phyloP scores from a whole-genome alignment of 2,113 vertebrate species.

The Paramormyrops kingsleyae region DNA sequence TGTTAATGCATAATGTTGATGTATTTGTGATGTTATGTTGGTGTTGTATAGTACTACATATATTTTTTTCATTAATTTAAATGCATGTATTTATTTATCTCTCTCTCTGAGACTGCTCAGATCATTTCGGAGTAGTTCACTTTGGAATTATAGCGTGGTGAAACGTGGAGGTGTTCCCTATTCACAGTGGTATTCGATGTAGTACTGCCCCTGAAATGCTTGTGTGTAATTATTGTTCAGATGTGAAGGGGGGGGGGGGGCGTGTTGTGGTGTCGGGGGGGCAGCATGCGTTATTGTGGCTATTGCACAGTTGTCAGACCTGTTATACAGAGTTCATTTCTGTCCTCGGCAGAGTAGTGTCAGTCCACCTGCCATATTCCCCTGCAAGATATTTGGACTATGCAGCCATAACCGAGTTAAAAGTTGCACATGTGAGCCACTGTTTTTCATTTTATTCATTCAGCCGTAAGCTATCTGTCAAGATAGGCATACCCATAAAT shows the following conservation, averaged over 20 bases:
- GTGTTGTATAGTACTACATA: not conserved
- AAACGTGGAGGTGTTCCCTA: not conserved
- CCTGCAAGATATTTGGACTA: not conserved
- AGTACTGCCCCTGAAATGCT: not conserved
- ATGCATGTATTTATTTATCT: not conserved
- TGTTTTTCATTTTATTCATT: not conserved
- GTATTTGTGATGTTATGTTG: not conserved
- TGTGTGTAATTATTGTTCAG: not conserved
- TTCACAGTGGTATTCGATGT: not conserved
- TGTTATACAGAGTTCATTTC: not conserved
- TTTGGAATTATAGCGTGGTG: not conserved
- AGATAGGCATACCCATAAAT: not conserved
- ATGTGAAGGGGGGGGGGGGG: not conserved
- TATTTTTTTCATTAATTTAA: not conserved
- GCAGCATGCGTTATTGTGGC: not conserved
- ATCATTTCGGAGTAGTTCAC: not conserved
- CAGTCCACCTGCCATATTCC: not conserved
- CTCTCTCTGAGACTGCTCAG: not conserved
- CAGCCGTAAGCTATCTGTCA: not conserved
- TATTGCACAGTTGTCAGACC: not conserved
- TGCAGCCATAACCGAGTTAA: not conserved
- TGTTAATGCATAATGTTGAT: not conserved
- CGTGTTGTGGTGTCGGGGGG: not conserved
- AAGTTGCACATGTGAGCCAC: not conserved
- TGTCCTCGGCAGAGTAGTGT: not conserved